Evolutionary conservation across 2,113 vertebrate genomes (phyloP).

Genomic region (Trogon surrucura): DNA sequence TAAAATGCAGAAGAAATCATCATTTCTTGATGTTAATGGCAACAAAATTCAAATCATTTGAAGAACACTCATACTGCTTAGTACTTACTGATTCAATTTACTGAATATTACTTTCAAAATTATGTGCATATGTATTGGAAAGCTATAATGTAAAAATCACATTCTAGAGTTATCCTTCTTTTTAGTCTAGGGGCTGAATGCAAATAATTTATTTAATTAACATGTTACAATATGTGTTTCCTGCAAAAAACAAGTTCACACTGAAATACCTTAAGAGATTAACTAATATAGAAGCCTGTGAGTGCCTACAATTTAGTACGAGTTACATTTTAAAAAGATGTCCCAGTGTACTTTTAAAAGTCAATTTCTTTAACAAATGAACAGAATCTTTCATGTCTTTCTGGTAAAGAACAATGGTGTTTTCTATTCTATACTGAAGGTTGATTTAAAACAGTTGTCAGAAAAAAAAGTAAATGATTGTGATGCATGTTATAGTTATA

Average conservation of each 20-base stretch:
- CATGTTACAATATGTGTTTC: background rate
- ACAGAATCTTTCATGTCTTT: background rate
- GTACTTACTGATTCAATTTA: background rate
- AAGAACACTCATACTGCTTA: background rate
- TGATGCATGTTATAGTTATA: background rate
- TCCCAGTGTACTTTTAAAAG: background rate
- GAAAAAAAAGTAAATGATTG: background rate
- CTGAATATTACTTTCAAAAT: background rate
- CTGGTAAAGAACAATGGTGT: background rate
- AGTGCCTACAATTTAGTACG: background rate
- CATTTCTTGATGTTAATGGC: background rate
- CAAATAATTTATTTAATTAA: background rate
- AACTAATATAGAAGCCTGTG: background rate
- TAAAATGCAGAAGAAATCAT: background rate
- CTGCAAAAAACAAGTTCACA: background rate
- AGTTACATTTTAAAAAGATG: background rate
- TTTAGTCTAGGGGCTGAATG: background rate
- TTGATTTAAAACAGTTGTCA: background rate
- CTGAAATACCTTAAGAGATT: background rate
- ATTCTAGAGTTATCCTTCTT: too few species aligned
- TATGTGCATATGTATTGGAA: background rate
- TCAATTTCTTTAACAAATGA: background rate
- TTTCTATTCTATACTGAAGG: background rate
- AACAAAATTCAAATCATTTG: background rate
- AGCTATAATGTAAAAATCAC: background rate